Base-by-base conservation (phyloP, 53 echinoderm and acorn worm species). In the Holothuria scabra region DNA sequence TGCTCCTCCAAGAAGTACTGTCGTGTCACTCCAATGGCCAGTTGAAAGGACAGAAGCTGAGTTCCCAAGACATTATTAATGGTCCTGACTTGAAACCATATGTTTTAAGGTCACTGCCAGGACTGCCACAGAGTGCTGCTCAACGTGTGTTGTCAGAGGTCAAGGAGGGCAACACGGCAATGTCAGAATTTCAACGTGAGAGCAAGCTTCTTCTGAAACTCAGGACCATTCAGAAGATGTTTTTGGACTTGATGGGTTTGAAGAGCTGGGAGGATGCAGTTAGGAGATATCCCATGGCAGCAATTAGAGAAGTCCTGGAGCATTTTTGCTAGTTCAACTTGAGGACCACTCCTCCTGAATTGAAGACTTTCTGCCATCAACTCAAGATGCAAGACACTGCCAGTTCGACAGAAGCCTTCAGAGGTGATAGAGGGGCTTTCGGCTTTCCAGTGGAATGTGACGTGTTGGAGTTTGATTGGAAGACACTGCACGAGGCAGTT, bases 311-410 rank as follows among this genome's bases (percentile, higher is more conserved):
- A 38, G 76, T 52, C 28, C 56, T 75, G 28, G 76, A 75, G 21
- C 76, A 75, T 22, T 75, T 75, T 52, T 75, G 76, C 48, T 49
- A 52, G 46, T 75, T 52, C 46, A 75, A 28, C 55, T 55, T 75
- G 76, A 8, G 76, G 56, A 44, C 76, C 3, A 56, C 56, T 16
- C 76, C 76, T 74, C 74, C 57, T 76, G 76, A 76, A 28, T 26
- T 46, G 76, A 76, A 76, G 56, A 28, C 76, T 22, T 76, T 76
- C 55, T 76, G 76, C 56, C 25, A 56, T 22, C 55, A 49, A 18
- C 76, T 76, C 28, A 49, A 76, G 76, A 49, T 76, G 25, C 52
- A 76, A 56, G 28, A 11, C 22, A 56, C 16, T 25, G 37, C 23
- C 66, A 26, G 46, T 23, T 5, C 22, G 49, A 75, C 14, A 11